Evolutionary conservation across 2,888 invertebrate species (phyloP).

Genomic region (Parnassius mnemosyne): DNA sequence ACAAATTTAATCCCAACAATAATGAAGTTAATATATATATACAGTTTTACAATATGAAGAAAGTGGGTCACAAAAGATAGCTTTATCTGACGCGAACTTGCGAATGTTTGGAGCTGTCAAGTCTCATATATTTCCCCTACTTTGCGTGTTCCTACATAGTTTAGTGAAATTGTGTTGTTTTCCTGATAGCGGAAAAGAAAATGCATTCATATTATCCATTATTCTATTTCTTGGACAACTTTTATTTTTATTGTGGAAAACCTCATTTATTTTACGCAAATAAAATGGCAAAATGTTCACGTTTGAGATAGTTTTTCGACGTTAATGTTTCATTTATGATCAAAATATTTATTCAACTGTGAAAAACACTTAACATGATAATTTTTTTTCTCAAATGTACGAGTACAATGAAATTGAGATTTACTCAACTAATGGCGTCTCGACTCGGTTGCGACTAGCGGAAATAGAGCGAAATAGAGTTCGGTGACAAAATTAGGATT

Average conservation of each 20-base stretch:
- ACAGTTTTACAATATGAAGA: slow-evolving; percentile 14
- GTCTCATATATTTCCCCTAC: slow-evolving; percentile 34
- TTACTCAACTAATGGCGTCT: no score
- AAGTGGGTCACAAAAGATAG: slow-evolving; percentile 35
- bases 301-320: background rate
- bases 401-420: no score
- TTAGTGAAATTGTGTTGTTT: slow-evolving; percentile 49
- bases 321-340: no score
- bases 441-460: no score
- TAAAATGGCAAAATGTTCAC: background rate
- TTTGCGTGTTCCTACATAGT: slow-evolving; percentile 45
- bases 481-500: no score
- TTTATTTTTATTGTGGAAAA: background rate
- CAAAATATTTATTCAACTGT: no score
- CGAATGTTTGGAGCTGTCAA: slow-evolving; percentile 38
- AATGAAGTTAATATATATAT: no score
- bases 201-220: slow-evolving; percentile 28
- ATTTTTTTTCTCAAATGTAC: no score
- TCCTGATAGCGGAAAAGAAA: slow-evolving; percentile 33
- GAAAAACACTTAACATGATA: no score
- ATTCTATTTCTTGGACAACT: slow-evolving; percentile 5
- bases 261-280: background rate
- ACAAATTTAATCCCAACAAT: background rate
- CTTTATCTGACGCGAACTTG: slow-evolving; percentile 46
- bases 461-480: no score